Base-by-base conservation (phyloP, 1,140 invertebrate genomes). In the Potamilus streckersoni region DNA sequence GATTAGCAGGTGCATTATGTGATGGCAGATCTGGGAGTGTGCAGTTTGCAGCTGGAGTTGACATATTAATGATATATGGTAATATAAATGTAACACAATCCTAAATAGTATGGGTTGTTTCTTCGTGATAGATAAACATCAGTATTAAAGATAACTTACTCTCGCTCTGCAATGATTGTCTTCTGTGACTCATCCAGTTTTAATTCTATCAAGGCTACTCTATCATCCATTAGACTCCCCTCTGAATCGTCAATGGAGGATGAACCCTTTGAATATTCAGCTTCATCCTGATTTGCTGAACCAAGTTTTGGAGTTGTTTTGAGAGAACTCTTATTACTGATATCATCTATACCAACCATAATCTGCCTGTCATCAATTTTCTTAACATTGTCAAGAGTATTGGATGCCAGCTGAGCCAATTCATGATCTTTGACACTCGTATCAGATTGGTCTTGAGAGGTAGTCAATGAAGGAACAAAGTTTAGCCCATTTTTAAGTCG, bases 141-240 rank as follows among this genome's bases (percentile, higher is more conserved):
- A 49, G 38, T 49, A 8, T 49, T 49, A 49, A 49, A 49, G 38
- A 49, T 1, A 49, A 73, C 83, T 82, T 73, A 87, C 86, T 82
- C 73, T 74, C 77, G 76, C 66, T 87, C 83, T 57, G 73, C 74
- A 63, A 79, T 92, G 58, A 95, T 90, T 0, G 93, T 94, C 89
- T 94, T 95, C 31, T 93, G 93, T 12, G 94, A 92, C 88, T 95
- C 94, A 71, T 95, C 94, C 11, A 95, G 85, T 80, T 93, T 91
- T 70, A 94, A 86, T 86, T 94, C 93, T 49, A 95, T 85, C 90
- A 94, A 92, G 0, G 93, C 92, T 75, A 94, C 87, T 86, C 94
- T 93, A 80, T 95, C 93, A 74, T 92, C 86, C 11, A 92, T 71
- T n/a, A 76, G 62, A n/a, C n/a, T 56, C 17, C 59, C 59, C 17